phyloP scores from a whole-genome alignment of 2,888 invertebrate species.

The Apamea anceps region DNA sequence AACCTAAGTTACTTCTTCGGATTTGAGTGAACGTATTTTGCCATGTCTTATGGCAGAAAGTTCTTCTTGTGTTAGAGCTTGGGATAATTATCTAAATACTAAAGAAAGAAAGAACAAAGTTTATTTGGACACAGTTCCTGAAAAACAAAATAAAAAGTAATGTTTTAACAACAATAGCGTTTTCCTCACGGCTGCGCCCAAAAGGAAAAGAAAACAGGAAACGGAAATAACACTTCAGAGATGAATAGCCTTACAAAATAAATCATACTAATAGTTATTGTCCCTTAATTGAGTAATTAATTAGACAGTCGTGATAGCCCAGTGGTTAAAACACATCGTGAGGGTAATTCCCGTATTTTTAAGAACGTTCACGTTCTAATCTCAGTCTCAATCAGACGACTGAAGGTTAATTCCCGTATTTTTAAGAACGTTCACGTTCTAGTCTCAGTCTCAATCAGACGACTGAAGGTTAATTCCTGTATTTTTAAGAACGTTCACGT shows the following conservation, averaged over 20 bases:
- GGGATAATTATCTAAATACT: background rate
- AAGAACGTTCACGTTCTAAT: too few relatives aligned
- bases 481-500: too few relatives aligned
- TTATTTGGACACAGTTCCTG: background rate
- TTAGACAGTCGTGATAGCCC: too few relatives aligned
- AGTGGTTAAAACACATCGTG: too few relatives aligned
- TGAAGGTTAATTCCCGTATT: too few relatives aligned
- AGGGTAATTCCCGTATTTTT: too few relatives aligned
- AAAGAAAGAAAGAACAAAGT: background rate
- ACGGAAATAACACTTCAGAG: too few relatives aligned
- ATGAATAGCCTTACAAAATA: background rate
- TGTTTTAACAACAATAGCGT: background rate
- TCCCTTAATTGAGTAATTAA: too few relatives aligned
- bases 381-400: too few relatives aligned
- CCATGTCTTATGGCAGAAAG: background rate
- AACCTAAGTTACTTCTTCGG: constrained; percentile 2
- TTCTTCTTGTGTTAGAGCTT: background rate
- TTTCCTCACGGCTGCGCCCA: background rate
- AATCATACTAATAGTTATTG: background rate
- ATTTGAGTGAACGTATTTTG: constrained; percentile 28
- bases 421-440: too few relatives aligned
- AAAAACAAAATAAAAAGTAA: background rate
- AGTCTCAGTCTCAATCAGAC: too few relatives aligned
- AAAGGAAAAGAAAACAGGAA: background rate
- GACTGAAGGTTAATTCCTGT: too few relatives aligned